Evolutionary conservation across 2,113 vertebrate genomes (phyloP).

Genomic region (Python bivittatus): DNA sequence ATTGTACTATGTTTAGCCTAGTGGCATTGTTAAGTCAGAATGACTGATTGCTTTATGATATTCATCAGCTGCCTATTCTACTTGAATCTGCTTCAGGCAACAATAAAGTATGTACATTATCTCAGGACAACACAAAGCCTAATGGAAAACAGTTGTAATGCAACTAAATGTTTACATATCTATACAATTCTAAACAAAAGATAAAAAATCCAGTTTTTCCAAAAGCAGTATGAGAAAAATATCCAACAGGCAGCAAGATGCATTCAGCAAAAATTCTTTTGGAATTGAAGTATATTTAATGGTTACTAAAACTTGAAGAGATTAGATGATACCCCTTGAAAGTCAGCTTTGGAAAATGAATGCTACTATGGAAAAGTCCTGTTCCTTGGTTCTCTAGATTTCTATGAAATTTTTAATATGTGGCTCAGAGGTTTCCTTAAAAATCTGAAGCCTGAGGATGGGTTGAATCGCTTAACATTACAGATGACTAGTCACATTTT

Average conservation of each 20-base stretch:
- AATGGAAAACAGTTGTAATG: not conserved
- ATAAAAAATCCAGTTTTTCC: not conserved
- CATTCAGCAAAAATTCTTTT: not conserved
- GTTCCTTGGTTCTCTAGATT: not conserved
- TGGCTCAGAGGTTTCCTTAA: not conserved
- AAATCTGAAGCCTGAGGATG: not conserved
- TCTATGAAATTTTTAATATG: no score
- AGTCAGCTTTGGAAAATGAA: not conserved
- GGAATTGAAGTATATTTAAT: not conserved
- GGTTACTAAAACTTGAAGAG: not conserved
- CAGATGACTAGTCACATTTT: not conserved
- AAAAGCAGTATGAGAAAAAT: not conserved
- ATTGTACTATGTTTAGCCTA: constrained; percentile 15
- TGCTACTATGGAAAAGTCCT: not conserved
- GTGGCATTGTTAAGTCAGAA: constrained; percentile 34
- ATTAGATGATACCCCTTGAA: not conserved
- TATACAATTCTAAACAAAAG: not conserved
- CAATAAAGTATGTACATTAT: not conserved
- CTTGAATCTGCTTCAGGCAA: not conserved
- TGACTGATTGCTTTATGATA: not conserved
- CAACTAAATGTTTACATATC: not conserved
- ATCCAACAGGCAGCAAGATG: not conserved
- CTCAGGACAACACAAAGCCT: not conserved
- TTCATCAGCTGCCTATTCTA: not conserved
- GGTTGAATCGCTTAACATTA: not conserved